Evolutionary conservation across 2,113 vertebrate species (phyloP).

Genomic region (Rhizomys pruinosus): DNA sequence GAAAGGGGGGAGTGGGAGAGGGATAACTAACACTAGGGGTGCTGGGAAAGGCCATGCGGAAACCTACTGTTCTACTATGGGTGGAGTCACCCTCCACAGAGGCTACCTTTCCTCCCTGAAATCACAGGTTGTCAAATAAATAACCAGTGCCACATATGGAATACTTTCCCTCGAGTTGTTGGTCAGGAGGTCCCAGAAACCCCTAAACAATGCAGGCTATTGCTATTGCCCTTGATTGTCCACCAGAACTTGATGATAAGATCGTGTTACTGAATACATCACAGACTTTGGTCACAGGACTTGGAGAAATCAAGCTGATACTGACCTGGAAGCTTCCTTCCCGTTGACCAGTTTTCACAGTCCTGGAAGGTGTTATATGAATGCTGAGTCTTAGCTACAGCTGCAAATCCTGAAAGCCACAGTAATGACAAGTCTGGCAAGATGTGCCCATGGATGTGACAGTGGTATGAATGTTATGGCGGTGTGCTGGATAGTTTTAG

Average conservation of each 20-base stretch:
- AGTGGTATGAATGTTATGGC: neutral
- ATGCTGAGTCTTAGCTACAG: neutral
- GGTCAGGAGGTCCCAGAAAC: neutral
- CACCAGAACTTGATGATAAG: neutral
- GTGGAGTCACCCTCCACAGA: neutral
- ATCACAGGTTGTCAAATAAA: neutral
- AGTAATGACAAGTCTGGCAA: neutral
- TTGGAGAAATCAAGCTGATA: neutral
- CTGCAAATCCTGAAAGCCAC: neutral
- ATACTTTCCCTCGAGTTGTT: neutral
- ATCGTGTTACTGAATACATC: neutral
- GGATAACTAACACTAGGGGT: neutral
- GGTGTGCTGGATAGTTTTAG: too few species aligned
- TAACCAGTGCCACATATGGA: neutral
- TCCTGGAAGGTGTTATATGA: neutral
- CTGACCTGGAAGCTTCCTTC: neutral
- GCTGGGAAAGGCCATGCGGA: neutral
- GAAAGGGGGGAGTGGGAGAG: neutral
- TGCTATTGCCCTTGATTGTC: neutral
- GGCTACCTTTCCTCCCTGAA: neutral
- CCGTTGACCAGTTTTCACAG: neutral
- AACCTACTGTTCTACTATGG: neutral
- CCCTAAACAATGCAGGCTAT: neutral
- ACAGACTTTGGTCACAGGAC: neutral
- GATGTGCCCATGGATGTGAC: too few species aligned